Evolutionary conservation across 2,888 invertebrate species (phyloP).

Genomic region (Xestobium rufovillosum): DNA sequence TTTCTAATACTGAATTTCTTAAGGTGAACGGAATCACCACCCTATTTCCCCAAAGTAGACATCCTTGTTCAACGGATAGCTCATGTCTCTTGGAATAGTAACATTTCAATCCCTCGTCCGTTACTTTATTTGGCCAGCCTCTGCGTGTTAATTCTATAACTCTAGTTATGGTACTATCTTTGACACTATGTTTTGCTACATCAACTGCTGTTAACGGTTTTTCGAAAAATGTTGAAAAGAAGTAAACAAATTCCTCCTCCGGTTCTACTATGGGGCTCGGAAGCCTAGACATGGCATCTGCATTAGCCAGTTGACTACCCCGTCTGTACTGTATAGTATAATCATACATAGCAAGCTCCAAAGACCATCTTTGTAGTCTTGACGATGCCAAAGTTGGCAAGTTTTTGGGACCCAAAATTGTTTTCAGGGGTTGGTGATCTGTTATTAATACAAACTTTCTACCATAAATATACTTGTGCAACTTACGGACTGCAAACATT

Average conservation of each 20-base stretch:
- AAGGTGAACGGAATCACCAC: slow-evolving; percentile 17
- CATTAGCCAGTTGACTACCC: slow-evolving; percentile 3
- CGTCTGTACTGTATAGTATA: slow-evolving; percentile 13
- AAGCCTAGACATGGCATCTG: too few relatives aligned
- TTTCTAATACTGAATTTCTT: slow-evolving; percentile 15
- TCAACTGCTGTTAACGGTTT: slow-evolving; percentile 7
- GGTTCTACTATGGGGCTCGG: slow-evolving; percentile 8
- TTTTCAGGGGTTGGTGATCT: too few relatives aligned
- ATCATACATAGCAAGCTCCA: slow-evolving; percentile 14
- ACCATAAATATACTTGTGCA: too few relatives aligned
- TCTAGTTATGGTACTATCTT: slow-evolving; percentile 7
- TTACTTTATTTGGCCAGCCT: slow-evolving; percentile 11
- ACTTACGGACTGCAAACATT: too few relatives aligned
- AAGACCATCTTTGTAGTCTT: slow-evolving; percentile 17
- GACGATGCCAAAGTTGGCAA: slow-evolving; percentile 13
- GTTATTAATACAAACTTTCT: too few relatives aligned
- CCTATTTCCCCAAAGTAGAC: too few relatives aligned
- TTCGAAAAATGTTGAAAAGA: slow-evolving; percentile 4
- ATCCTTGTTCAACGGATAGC: slow-evolving; percentile 12
- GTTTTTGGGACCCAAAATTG: neutral
- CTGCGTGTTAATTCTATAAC: slow-evolving; percentile 10
- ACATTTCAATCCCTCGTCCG: slow-evolving; percentile 2
- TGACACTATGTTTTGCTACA: slow-evolving; percentile 7
- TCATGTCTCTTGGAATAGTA: slow-evolving; percentile 7
- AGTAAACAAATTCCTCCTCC: slow-evolving; percentile 2